Base-by-base conservation (phyloP, 2,888 invertebrate species). In the Folsomia manolachei region DNA sequence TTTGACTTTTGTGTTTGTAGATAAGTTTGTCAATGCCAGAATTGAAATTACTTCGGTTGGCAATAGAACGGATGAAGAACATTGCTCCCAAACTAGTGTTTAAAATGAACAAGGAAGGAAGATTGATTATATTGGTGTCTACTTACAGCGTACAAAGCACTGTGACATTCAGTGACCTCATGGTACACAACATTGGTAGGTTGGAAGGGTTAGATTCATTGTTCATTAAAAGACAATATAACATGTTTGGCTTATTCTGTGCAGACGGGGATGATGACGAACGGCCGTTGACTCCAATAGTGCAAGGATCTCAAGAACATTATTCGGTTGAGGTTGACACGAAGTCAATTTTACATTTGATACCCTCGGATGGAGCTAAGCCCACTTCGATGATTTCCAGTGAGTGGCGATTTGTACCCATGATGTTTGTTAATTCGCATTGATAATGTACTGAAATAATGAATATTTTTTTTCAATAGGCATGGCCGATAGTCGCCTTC, bases 1-100 rank as follows among this genome's bases (percentile, higher is more conserved):
- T 18, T n/a, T n/a, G n/a, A n/a, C n/a, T n/a, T n/a, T n/a, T n/a
- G 19, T 25, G n/a, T 60, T 60, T 70, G 4, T 60, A 92, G 92
- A 90, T 92, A 78, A 89, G 91, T 71, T 88, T 93, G 81, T 88
- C 90, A 81, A 85, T 95, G 84, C 94, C 95, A 4, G 86, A 89
- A 61, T 83, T 94, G 68, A 93, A 91, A 81, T 86, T 90, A 69
- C 83, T 96, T 7, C 88, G 91, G 39, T 91, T 89, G 75, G 89
- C 94, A 4, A 89, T 94, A 27, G 96, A 96, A 76, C 87, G 92
- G 77, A 90, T 96, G 88, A 91, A 91, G 82, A 91, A 89, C 69
- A 88, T 95, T 84, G 89, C 90, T 11, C 86, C 90, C 0, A 88
- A 87, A 73, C 86, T 95, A 51, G 88, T 88, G 0, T 86, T 95